A percentile compares a stretch with the other conserved stretches of the same genome.
These are phyloP conservation scores for Clinocottus analis DNA, from an alignment of 2,113 vertebrate species.

Conservation along the genomic window DNA sequence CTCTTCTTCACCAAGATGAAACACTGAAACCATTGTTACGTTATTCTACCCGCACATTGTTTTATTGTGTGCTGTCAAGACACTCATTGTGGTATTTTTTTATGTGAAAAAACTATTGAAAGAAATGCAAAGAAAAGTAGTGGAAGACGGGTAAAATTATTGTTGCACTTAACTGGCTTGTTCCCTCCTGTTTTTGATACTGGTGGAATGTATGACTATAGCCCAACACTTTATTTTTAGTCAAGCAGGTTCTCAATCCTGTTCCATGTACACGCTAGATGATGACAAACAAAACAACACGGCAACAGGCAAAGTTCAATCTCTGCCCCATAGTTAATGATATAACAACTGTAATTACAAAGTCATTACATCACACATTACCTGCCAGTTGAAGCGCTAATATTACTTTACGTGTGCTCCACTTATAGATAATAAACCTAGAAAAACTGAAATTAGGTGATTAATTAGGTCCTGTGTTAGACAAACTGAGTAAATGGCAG, in stretches of 20 bases:
- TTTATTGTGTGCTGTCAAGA: neutral
- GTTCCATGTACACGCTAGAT: conserved; percentile 13
- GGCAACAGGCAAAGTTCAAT: neutral
- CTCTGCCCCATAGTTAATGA: neutral
- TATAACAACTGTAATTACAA: neutral
- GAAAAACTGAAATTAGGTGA: neutral
- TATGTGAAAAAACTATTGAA: neutral
- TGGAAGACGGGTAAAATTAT: neutral
- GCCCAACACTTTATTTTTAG: conserved; percentile 13
- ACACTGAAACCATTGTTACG: neutral
- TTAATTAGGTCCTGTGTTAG: conserved; percentile 16
- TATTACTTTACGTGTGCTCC: neutral
- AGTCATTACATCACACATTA: neutral
- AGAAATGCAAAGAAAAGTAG: neutral
- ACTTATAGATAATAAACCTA: neutral
- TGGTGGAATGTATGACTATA: neutral
- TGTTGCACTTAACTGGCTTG: neutral
- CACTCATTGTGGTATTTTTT: neutral
- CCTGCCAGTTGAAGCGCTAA: neutral
- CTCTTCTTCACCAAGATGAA: neutral
- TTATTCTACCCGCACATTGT: neutral
- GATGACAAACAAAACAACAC: conserved; percentile 24
- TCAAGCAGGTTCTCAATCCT: conserved; percentile 55
- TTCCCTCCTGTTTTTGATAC: neutral
- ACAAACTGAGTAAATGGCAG: conserved; percentile 14